These are phyloP conservation scores for Podargus strigoides DNA, from an alignment of 2,797 vertebrate species.

Conservation along the genomic window DNA sequence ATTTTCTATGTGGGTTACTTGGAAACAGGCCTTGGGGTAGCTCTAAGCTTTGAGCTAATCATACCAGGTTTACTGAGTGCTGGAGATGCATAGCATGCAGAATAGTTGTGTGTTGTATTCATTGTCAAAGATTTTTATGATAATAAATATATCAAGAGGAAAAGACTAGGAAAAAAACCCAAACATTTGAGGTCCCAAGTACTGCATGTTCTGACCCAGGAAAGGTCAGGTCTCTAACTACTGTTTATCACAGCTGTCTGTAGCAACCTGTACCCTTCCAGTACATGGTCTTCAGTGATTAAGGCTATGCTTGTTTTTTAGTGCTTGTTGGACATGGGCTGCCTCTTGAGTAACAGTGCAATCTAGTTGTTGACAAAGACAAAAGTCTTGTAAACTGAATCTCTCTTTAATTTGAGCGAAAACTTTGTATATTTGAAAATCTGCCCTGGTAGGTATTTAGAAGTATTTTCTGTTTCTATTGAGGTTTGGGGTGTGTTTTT, in stretches of 20 bases:
- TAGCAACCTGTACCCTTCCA: background rate
- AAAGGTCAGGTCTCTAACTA: background rate
- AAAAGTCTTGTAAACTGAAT: background rate
- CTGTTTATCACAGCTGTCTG: accelerated
- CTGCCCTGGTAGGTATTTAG: background rate
- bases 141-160: background rate
- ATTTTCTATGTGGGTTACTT: background rate
- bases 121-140: background rate
- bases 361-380: background rate
- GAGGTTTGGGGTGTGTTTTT: background rate
- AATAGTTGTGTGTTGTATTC: background rate
- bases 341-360: background rate
- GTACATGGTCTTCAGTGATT: accelerated
- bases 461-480: background rate
- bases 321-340: background rate
- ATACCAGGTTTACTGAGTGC: background rate
- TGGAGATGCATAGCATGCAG: background rate
- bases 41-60: background rate
- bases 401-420: background rate
- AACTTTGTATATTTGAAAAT: background rate
- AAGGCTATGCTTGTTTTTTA: background rate
- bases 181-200: background rate
- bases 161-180: background rate
- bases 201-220: background rate
- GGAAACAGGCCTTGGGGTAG: background rate